Percentiles rank a stretch among this genome's conserved stretches.
These are phyloP conservation scores for Hydropsyche betteni DNA, from an alignment of 2,888 invertebrate genomes.

Conservation along the genomic window DNA sequence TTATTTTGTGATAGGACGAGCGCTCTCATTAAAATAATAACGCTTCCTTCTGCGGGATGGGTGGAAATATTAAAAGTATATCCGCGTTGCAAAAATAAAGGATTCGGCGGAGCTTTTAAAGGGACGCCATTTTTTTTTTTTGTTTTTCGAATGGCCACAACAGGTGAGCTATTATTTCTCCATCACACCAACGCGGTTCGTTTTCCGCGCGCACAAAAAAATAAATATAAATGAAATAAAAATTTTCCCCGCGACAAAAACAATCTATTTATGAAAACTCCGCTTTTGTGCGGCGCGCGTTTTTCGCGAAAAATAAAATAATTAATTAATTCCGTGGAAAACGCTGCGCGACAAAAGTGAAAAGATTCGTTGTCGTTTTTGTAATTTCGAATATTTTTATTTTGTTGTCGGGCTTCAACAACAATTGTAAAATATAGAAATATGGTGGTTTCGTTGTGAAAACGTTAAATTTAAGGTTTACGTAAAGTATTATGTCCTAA, in stretches of 20 bases:
- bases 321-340: too few relatives aligned
- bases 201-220: conserved; percentile 13
- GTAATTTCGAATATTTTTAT: too few relatives aligned
- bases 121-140: conserved; percentile 14
- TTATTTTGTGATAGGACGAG: neutral
- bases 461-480: too few relatives aligned
- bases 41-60: neutral
- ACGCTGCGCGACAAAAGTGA: too few relatives aligned
- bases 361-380: too few relatives aligned
- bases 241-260: conserved; percentile 12
- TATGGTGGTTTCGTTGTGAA: too few relatives aligned
- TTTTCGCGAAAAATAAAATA: too few relatives aligned
- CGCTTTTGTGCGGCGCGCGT: too few relatives aligned
- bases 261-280: conserved; percentile 21
- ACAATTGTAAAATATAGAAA: too few relatives aligned
- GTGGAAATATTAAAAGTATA: neutral
- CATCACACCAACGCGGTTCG: conserved; percentile 41
- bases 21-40: conserved; percentile 25
- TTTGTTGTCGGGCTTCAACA: too few relatives aligned
- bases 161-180: conserved; percentile 51
- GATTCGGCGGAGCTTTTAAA: conserved; percentile 33
- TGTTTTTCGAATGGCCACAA: conserved; percentile 42
- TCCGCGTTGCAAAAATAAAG: conserved; percentile 30
- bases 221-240: conserved; percentile 25
- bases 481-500: conserved; percentile 27